Percentiles rank a stretch among this genome's conserved stretches.
These are phyloP conservation scores for Drosophila yooni DNA, from an alignment of 2,888 invertebrate species.

Conservation along the genomic window DNA sequence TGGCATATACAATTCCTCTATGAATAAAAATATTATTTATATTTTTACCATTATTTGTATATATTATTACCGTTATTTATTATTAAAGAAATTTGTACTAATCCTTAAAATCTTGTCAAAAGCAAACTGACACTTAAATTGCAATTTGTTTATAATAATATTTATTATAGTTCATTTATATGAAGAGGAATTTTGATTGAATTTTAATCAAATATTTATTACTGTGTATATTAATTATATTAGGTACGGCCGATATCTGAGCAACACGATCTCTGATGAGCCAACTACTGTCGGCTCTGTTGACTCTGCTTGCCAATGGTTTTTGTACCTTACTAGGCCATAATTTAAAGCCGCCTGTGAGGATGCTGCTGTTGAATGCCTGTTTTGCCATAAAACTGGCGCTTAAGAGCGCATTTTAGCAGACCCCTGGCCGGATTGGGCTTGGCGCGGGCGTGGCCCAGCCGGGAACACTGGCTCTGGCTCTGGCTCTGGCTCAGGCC, in stretches of 20 bases:
- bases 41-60: not conserved
- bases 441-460: conserved; percentile 77
- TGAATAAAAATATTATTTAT: not conserved
- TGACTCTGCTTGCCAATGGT: conserved; percentile 3
- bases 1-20: not conserved
- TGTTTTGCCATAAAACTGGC: conserved; percentile 68
- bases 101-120: not conserved
- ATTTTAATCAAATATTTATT: not conserved
- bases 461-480: conserved; percentile 29
- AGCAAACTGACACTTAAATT: not conserved
- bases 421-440: conserved; percentile 76
- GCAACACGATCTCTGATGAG: conserved; percentile 63
- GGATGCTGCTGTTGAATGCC: conserved; percentile 33
- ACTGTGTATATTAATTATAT: conserved; percentile 69
- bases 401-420: conserved; percentile 71
- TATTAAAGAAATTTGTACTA: too few species aligned
- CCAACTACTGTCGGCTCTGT: conserved; percentile 50
- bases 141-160: not conserved
- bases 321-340: conserved; percentile 53
- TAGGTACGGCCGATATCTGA: conserved; percentile 58
- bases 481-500: conserved; percentile 28
- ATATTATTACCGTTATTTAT: not conserved
- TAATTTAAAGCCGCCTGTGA: conserved; percentile 58
- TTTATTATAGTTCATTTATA: not conserved
- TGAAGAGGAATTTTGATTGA: not conserved